These are phyloP conservation scores for Diarsia rubi DNA, from an alignment of 2,888 invertebrate species.

Conservation along the genomic window DNA sequence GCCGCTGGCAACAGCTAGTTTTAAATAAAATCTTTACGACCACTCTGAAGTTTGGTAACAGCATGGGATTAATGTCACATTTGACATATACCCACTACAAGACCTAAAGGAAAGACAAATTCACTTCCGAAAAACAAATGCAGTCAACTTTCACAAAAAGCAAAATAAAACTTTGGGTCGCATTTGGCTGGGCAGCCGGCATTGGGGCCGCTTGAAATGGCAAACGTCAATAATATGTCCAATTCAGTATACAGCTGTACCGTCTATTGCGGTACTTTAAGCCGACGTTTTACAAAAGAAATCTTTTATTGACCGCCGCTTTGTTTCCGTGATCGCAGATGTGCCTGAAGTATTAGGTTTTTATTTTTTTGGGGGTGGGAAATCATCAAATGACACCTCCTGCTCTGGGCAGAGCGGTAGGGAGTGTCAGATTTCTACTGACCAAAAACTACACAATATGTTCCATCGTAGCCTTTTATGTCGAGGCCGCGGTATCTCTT, in stretches of 20 bases:
- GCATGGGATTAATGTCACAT: no score
- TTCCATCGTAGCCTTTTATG: no score
- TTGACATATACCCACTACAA: not conserved
- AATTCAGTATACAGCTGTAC: constrained; percentile 10
- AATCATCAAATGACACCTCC: no score
- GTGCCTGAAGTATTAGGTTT: no score
- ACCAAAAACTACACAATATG: no score
- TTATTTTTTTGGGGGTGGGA: no score
- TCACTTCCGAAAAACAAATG: not conserved
- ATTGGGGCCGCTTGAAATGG: not conserved
- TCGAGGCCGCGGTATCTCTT: no score
- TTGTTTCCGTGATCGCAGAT: not conserved
- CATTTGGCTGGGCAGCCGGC: not conserved
- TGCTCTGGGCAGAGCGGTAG: no score
- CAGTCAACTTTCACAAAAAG: not conserved
- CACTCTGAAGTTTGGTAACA: no score
- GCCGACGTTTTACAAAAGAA: constrained; percentile 14
- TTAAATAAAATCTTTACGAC: no score
- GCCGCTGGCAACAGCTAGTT: no score
- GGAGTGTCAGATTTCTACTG: no score
- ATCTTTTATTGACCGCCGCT: not conserved
- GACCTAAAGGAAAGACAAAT: not conserved
- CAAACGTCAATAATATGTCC: constrained; percentile 42
- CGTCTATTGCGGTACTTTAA: not conserved
- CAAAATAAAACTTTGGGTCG: constrained; percentile 8